Percentiles rank a stretch among this genome's conserved stretches.
phyloP scores from a whole-genome alignment of 2,113 vertebrate species.

The Semicossyphus pulcher region DNA sequence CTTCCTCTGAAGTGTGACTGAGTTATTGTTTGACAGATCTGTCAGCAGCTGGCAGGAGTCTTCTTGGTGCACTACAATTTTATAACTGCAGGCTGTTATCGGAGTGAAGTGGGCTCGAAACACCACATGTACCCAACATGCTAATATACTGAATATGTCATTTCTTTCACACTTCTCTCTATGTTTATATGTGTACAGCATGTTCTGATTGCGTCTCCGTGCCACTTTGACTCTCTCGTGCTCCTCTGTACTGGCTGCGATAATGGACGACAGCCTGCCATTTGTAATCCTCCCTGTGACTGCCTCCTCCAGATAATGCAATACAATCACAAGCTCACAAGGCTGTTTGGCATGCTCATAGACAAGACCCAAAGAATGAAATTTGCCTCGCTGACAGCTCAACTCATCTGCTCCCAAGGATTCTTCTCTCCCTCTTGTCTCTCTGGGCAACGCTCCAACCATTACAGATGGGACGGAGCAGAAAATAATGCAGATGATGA shows the following conservation, averaged over 20 bases:
- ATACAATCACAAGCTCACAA: constrained; percentile 57
- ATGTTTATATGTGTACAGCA: constrained; percentile 24
- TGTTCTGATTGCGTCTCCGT: constrained; percentile 3
- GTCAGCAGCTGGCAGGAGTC: neutral
- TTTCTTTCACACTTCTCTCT: neutral
- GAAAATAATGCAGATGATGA: constrained; percentile 34
- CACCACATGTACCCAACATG: neutral
- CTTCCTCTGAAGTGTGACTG: neutral
- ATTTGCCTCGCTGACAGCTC: constrained; percentile 41
- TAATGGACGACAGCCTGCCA: constrained; percentile 38
- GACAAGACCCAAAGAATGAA: constrained; percentile 22
- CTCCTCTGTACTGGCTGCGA: constrained; percentile 52
- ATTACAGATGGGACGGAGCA: constrained; percentile 32
- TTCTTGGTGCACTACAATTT: neutral
- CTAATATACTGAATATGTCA: neutral
- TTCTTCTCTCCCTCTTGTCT: constrained; percentile 32
- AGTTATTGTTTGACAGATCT: neutral
- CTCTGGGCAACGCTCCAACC: constrained; percentile 41
- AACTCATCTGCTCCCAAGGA: constrained; percentile 50
- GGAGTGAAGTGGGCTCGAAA: neutral
- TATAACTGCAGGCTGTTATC: neutral
- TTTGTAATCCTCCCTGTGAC: constrained; percentile 59
- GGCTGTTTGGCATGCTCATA: constrained; percentile 40
- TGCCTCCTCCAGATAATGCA: constrained; percentile 57
- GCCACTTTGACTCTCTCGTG: constrained; percentile 44